Evolutionary conservation across 2,797 vertebrate genomes (phyloP).

Genomic region (Myotis vivesi): DNA sequence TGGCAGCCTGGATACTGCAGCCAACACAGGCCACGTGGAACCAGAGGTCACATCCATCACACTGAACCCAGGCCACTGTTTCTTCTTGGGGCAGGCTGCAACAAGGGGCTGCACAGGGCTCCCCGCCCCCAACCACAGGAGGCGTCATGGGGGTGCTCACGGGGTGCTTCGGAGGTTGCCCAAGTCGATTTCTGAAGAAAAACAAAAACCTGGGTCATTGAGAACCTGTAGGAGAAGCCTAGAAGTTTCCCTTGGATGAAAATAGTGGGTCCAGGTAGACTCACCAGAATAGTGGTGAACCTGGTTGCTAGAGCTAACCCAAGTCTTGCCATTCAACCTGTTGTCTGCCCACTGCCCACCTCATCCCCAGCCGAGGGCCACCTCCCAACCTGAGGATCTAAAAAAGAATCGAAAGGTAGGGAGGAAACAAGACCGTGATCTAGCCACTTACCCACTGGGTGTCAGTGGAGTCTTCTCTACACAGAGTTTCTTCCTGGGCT

Average conservation of each 20-base stretch:
- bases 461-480: slow-evolving; percentile 78
- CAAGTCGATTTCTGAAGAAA: slow-evolving; percentile 85
- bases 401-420: neutral
- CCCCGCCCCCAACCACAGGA: slow-evolving; percentile 66
- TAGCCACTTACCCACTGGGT: slow-evolving; percentile 83
- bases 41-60: slow-evolving; percentile 91
- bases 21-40: slow-evolving; percentile 89
- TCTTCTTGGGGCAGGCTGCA: slow-evolving; percentile 90
- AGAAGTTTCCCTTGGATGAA: neutral
- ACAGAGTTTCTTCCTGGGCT: slow-evolving; percentile 78
- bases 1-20: slow-evolving; percentile 85
- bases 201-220: slow-evolving; percentile 24
- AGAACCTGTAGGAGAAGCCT: neutral
- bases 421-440: neutral
- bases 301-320: neutral
- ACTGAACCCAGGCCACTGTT: slow-evolving; percentile 93
- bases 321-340: neutral
- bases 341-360: neutral
- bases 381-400: neutral
- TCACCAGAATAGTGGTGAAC: neutral
- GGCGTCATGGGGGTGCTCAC: slow-evolving; percentile 64
- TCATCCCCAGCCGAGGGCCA: neutral
- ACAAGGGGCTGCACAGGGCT: slow-evolving; percentile 86
- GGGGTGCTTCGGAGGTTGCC: slow-evolving; percentile 88
- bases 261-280: neutral